Evolutionary conservation across 2,113 vertebrate genomes (phyloP).

Genomic region (Amphiprion percula): DNA sequence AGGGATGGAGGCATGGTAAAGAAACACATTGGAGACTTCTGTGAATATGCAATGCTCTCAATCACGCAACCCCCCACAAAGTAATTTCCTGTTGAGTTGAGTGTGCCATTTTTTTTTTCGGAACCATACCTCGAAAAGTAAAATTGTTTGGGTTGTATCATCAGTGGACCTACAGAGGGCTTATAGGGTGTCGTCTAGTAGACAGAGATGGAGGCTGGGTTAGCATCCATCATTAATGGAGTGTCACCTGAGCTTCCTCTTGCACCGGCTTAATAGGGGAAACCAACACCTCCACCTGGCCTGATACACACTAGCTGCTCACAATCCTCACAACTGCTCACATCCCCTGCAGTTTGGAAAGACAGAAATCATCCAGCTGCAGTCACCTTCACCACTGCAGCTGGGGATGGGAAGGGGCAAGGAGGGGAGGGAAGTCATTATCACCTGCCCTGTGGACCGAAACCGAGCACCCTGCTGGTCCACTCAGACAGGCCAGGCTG

Average conservation of each 20-base stretch:
- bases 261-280: conserved; percentile 29
- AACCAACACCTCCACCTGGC: conserved; percentile 9
- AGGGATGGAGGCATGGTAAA: conserved; percentile 41
- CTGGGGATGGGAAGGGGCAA: conserved; percentile 28
- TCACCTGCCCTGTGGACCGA: conserved; percentile 63
- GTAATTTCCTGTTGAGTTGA: conserved; percentile 51
- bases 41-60: conserved; percentile 50
- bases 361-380: conserved; percentile 64
- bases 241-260: conserved; percentile 51
- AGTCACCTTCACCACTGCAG: conserved; percentile 71
- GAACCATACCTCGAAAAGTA: not conserved
- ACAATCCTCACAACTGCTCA: not conserved
- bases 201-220: conserved; percentile 11
- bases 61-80: conserved; percentile 19
- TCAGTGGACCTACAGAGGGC: not conserved
- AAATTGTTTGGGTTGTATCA: conserved; percentile 21
- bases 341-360: conserved; percentile 43
- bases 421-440: conserved; percentile 58
- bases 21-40: conserved; percentile 35
- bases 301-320: not conserved
- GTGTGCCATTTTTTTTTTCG: not conserved
- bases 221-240: conserved; percentile 57
- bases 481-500: conserved; percentile 23
- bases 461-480: conserved; percentile 58
- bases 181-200: not conserved